Conservation (phyloP, 2,797 vertebrate genomes). For the Parotocinclus haroldoi region DNA sequence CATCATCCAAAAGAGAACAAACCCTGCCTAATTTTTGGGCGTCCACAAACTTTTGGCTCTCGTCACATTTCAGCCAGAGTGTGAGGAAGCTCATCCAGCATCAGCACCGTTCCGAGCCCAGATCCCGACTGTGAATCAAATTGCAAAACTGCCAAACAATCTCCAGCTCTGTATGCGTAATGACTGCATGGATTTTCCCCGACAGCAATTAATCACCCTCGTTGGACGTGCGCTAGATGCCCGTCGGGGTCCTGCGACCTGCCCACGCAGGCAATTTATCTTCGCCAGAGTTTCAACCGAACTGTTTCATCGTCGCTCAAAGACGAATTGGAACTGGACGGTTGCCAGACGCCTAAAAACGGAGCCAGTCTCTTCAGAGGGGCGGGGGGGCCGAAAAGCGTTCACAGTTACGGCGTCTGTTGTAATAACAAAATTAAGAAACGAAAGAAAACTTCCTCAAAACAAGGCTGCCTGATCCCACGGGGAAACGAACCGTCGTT, state of each 20-base stretch:
- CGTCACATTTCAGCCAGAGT: no score
- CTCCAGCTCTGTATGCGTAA: slow-evolving; percentile 58
- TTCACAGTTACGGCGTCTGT: slow-evolving; percentile 23
- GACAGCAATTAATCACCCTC: slow-evolving; percentile 78
- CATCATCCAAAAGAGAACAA: no score
- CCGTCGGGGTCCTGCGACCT: slow-evolving; percentile 63
- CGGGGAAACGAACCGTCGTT: slow-evolving; percentile 30
- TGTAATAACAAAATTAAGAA: slow-evolving; percentile 33
- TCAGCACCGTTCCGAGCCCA: no score
- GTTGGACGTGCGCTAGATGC: slow-evolving; percentile 58
- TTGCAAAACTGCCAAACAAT: neutral
- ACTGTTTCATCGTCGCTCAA: slow-evolving; percentile 40
- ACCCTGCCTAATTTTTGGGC: no score
- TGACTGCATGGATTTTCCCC: slow-evolving; percentile 64
- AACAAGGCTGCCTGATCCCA: slow-evolving; percentile 14
- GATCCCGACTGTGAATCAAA: neutral
- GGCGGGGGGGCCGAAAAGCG: slow-evolving; percentile 13
- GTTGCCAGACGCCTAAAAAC: slow-evolving; percentile 58
- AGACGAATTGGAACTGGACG: slow-evolving; percentile 61
- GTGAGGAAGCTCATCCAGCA: no score
- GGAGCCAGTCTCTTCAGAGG: slow-evolving; percentile 17
- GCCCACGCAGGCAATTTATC: slow-evolving; percentile 72
- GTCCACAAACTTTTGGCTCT: no score
- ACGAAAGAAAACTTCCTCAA: slow-evolving; percentile 33
- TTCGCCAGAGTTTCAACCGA: slow-evolving; percentile 54